Evolutionary conservation across 1,140 invertebrate genomes (phyloP).

Genomic region (Papilio machaon): DNA sequence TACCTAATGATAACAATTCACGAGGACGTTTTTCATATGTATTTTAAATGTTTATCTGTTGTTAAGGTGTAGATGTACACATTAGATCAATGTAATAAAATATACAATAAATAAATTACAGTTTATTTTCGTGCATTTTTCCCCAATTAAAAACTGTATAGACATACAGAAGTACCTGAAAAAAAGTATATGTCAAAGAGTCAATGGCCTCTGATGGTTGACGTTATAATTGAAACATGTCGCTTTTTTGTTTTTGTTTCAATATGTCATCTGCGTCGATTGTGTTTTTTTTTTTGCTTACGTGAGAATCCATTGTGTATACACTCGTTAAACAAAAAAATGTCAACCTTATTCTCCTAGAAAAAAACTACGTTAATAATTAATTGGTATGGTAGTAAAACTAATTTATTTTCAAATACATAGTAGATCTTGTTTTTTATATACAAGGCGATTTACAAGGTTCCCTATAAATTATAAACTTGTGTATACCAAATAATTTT

Average conservation of each 20-base stretch:
- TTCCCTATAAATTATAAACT: background rate
- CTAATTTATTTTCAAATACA: background rate
- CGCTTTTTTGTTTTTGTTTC: background rate
- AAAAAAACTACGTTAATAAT: background rate
- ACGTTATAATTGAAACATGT: no score
- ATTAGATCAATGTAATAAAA: background rate
- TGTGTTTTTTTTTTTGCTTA: no score
- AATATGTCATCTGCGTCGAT: background rate
- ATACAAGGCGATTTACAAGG: background rate
- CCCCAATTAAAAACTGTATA: no score
- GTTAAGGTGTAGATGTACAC: background rate
- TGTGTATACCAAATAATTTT: background rate
- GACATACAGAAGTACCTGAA: no score
- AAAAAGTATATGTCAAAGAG: background rate
- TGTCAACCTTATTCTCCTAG: no score
- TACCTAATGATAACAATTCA: background rate
- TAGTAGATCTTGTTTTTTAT: background rate
- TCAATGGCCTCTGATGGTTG: background rate
- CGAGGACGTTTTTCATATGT: background rate
- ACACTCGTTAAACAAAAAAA: no score
- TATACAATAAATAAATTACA: background rate
- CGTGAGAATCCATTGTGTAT: no score
- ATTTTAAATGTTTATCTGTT: background rate
- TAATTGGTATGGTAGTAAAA: background rate
- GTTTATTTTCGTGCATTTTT: no score